phyloP scores from a whole-genome alignment of 2,113 vertebrate genomes.

The Callipepla californica region DNA sequence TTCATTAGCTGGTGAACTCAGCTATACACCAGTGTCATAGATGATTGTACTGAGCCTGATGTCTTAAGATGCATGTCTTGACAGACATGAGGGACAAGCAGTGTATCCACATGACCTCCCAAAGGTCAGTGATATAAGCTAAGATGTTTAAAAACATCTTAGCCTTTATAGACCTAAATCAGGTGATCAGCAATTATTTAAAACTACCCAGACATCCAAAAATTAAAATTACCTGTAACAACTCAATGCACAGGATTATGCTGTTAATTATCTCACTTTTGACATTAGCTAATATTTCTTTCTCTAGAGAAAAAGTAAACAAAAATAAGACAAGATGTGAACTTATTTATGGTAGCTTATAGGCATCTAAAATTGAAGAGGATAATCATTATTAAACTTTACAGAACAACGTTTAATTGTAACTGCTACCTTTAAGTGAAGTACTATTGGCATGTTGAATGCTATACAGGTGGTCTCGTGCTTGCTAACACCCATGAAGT shows the following conservation, averaged over 20 bases:
- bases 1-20: background rate
- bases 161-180: background rate
- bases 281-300: background rate
- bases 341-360: background rate
- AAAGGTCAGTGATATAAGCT: background rate
- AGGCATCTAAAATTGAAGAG: background rate
- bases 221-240: background rate
- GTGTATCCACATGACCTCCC: background rate
- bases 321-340: background rate
- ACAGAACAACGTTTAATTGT: background rate
- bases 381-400: background rate
- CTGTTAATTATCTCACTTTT: background rate
- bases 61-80: background rate
- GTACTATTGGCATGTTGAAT: background rate
- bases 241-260: accelerated
- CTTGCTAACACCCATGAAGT: background rate
- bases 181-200: background rate
- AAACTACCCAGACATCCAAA: background rate
- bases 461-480: background rate
- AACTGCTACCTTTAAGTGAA: background rate
- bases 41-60: background rate
- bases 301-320: background rate
- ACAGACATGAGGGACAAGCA: background rate
- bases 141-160: background rate
- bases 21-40: background rate